A percentile compares a stretch with the other conserved stretches of the same genome.
phyloP scores from a whole-genome alignment of 2,113 vertebrate genomes.

The Myiozetetes cayanensis region DNA sequence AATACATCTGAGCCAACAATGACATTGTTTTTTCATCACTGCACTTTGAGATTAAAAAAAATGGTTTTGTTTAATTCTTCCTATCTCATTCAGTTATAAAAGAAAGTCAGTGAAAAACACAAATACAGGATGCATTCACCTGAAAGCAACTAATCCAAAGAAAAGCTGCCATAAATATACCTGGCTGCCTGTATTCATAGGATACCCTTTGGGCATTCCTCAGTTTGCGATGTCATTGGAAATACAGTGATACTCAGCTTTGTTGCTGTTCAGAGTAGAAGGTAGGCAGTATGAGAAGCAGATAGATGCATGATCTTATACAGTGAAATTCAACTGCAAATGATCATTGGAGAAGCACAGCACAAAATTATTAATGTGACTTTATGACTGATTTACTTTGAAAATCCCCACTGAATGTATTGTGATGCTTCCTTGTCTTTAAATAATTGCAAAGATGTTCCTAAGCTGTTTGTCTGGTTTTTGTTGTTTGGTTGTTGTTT shows the following conservation, averaged over 20 bases:
- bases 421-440: not conserved
- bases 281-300: not conserved
- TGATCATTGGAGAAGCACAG: not conserved
- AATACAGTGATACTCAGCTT: not conserved
- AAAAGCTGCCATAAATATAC: not conserved
- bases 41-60: not conserved
- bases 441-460: not conserved
- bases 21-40: not conserved
- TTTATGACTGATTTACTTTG: not conserved
- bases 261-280: not conserved
- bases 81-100: not conserved
- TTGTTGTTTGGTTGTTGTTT: not conserved
- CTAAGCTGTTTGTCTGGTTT: not conserved
- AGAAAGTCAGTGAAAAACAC: not conserved
- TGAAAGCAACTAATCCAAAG: not conserved
- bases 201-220: not conserved
- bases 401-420: not conserved
- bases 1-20: not conserved
- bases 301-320: not conserved
- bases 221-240: not conserved
- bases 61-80: not conserved
- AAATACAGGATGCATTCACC: not conserved
- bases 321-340: not conserved
- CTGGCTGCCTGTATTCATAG: not conserved
- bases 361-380: not conserved